A percentile compares a stretch with the other conserved stretches of the same genome.
phyloP scores from a whole-genome alignment of 2,888 invertebrate genomes.

The Eremobia ochroleuca region DNA sequence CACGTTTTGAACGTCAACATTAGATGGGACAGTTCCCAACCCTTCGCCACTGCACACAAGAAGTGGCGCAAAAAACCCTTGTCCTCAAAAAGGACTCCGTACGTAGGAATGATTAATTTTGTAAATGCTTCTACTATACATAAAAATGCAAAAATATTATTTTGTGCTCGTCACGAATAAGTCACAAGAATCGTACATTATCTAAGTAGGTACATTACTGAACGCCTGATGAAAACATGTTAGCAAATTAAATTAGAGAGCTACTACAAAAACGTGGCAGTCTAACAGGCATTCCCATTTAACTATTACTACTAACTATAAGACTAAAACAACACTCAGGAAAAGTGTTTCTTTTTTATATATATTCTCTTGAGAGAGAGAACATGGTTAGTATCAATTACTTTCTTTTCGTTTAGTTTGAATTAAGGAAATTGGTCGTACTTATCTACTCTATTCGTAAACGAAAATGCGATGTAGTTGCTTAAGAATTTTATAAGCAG shows the following conservation, averaged over 20 bases:
- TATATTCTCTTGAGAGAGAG: conserved; percentile 4
- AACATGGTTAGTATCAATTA: conserved; percentile 29
- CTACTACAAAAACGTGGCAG: not conserved
- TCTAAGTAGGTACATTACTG: not conserved
- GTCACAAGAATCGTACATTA: not conserved
- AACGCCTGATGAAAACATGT: conserved; percentile 42
- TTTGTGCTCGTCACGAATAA: not conserved
- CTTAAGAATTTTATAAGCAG: not conserved
- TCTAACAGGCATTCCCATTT: conserved; percentile 22
- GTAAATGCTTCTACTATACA: too few relatives aligned
- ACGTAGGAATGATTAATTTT: not conserved
- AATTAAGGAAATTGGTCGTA: conserved; percentile 36
- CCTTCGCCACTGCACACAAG: too few relatives aligned
- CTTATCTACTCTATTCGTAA: not conserved
- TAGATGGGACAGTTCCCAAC: too few relatives aligned
- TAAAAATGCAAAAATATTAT: not conserved
- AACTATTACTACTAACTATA: not conserved
- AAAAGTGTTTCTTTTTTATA: conserved; percentile 10
- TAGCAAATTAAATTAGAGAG: conserved; percentile 37
- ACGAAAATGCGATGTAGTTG: not conserved
- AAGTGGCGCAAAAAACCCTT: too few relatives aligned
- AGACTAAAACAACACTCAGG: conserved; percentile 7
- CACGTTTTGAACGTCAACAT: too few relatives aligned
- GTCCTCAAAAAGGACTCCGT: too few relatives aligned
- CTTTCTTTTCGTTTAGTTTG: conserved; percentile 17